These are phyloP conservation scores for Metaphire vulgaris DNA, from an alignment of 1,140 invertebrate species.

Conservation along the genomic window DNA sequence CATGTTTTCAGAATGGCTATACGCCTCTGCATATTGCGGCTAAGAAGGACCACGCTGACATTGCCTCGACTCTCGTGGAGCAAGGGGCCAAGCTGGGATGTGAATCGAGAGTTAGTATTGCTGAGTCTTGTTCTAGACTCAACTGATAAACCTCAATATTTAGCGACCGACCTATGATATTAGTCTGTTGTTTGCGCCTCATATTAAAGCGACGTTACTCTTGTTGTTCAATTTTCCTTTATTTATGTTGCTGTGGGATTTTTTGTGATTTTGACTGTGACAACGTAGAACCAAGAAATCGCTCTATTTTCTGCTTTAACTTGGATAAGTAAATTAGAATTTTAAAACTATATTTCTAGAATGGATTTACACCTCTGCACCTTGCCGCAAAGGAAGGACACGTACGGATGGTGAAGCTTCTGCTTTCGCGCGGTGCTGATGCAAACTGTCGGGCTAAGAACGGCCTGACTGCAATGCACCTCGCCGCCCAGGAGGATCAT, in stretches of 20 bases:
- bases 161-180: not conserved
- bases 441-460: constrained; percentile 39
- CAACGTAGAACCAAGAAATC: not conserved
- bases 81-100: constrained; percentile 78
- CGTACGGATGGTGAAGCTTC: constrained; percentile 93
- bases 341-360: constrained; percentile 63
- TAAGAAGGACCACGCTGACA: constrained; percentile 85
- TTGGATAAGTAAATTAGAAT: constrained; percentile 84
- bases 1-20: constrained; percentile 92
- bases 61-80: constrained; percentile 82
- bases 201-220: not conserved
- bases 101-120: too few species aligned
- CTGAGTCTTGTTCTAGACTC: too few species aligned
- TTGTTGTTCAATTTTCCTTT: not conserved
- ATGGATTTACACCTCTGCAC: constrained; percentile 90
- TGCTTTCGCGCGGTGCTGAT: constrained; percentile 60
- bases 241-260: not conserved
- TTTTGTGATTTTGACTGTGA: not conserved
- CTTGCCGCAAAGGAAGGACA: constrained; percentile 98
- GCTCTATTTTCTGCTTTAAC: constrained; percentile 57
- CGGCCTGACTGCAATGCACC: constrained; percentile 84
- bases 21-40: constrained; percentile 97
- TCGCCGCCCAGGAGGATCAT: constrained; percentile 88
- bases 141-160: not conserved
- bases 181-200: not conserved